phyloP scores from a whole-genome alignment of 2,797 vertebrate genomes.

The Falco columbarius region DNA sequence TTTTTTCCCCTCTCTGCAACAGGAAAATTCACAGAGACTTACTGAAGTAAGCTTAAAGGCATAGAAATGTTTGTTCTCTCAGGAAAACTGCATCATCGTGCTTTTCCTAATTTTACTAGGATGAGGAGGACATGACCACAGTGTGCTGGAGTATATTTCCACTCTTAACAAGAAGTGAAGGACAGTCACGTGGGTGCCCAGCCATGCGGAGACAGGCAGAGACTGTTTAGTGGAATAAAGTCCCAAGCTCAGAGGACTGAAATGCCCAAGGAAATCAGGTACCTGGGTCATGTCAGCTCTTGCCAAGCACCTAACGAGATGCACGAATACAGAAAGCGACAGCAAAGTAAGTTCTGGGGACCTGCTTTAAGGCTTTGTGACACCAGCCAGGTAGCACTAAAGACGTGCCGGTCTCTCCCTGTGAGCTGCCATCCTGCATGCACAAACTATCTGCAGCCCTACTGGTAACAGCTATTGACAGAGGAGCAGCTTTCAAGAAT shows the following conservation, averaged over 20 bases:
- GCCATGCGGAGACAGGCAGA: neutral
- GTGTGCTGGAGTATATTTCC: neutral
- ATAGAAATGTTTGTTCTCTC: neutral
- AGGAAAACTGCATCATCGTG: neutral
- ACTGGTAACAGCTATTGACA: neutral
- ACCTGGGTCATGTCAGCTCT: neutral
- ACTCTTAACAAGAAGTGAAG: neutral
- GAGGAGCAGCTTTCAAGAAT: neutral
- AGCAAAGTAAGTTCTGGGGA: constrained; percentile 23
- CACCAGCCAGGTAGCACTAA: neutral
- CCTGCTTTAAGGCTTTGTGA: constrained; percentile 14
- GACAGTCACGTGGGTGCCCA: neutral
- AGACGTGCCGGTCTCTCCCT: neutral
- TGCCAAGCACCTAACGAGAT: neutral
- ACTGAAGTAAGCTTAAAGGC: neutral
- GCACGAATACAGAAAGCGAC: neutral
- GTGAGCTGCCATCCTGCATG: neutral
- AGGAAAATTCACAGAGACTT: neutral
- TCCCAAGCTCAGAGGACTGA: neutral
- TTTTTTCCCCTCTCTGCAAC: neutral
- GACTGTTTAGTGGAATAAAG: neutral
- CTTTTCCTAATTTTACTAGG: neutral
- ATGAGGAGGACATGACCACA: neutral
- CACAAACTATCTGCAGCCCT: neutral
- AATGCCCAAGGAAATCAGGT: neutral